A percentile compares a stretch with the other conserved stretches of the same genome.
Conservation (phyloP, 2,797 vertebrate species). For the Pelochelys cantorii region DNA sequence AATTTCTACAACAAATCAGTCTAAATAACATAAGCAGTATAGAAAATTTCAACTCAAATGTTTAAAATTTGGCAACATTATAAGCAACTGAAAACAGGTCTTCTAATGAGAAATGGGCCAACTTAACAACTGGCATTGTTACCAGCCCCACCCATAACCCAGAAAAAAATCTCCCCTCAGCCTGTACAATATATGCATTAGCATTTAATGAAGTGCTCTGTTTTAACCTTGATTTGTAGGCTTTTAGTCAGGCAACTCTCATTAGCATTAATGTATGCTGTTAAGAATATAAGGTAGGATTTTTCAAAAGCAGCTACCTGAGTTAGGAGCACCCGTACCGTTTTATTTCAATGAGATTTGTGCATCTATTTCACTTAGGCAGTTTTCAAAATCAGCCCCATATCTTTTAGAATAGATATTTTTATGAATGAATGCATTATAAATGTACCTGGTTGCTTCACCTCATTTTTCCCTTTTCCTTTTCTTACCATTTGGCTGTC, state of each 20-base stretch:
- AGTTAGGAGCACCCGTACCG: not conserved
- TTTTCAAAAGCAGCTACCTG: slow-evolving; percentile 22
- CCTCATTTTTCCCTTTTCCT: not conserved
- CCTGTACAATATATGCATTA: not conserved
- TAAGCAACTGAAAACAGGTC: not conserved
- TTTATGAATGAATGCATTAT: slow-evolving; percentile 1
- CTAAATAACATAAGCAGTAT: not conserved
- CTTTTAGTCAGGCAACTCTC: slow-evolving; percentile 22
- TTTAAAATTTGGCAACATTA: not conserved
- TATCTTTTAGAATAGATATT: not conserved
- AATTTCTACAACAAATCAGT: not conserved
- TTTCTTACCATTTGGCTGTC: not conserved
- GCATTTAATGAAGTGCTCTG: slow-evolving; percentile 28
- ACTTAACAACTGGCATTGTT: not conserved
- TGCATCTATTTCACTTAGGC: slow-evolving; percentile 9
- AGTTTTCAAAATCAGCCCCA: slow-evolving; percentile 7
- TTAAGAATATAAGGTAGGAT: slow-evolving; percentile 11
- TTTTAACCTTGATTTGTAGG: slow-evolving; percentile 36
- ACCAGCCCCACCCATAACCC: not conserved
- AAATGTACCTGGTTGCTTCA: not conserved
- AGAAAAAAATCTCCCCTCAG: not conserved
- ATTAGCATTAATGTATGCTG: not conserved
- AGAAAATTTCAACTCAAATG: not conserved
- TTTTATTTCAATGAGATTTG: slow-evolving; percentile 22
- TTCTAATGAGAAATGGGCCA: not conserved